Evolutionary conservation across 2,113 vertebrate species (phyloP).

Genomic region (Mohoua ochrocephala): DNA sequence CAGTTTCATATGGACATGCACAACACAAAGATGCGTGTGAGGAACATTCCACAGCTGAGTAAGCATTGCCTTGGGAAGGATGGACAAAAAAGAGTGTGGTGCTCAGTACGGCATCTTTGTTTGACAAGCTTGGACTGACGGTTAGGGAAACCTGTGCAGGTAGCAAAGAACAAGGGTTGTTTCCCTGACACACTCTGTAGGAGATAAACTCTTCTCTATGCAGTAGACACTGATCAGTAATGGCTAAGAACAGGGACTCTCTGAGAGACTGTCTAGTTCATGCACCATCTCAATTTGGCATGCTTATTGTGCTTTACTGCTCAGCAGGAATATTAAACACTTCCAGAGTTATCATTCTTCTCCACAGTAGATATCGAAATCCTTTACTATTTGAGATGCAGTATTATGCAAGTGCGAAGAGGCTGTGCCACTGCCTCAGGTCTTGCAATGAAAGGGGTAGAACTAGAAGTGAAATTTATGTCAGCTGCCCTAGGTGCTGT

Average conservation of each 20-base stretch:
- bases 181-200: background rate
- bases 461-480: background rate
- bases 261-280: background rate
- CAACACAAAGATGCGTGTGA: background rate
- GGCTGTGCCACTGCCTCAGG: background rate
- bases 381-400: background rate
- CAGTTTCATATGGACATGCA: background rate
- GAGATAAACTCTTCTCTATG: background rate
- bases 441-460: background rate
- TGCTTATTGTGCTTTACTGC: background rate
- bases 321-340: background rate
- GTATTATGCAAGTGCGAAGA: background rate
- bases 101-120: background rate
- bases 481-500: background rate
- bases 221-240: background rate
- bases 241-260: background rate
- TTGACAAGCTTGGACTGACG: background rate
- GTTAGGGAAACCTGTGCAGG: background rate
- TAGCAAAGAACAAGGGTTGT: background rate
- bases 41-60: background rate
- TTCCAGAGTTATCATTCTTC: background rate
- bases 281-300: background rate
- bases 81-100: background rate
- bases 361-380: background rate
- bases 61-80: background rate